Base-by-base conservation (phyloP, 2,797 vertebrate genomes). In the Pogoniulus pusillus region DNA sequence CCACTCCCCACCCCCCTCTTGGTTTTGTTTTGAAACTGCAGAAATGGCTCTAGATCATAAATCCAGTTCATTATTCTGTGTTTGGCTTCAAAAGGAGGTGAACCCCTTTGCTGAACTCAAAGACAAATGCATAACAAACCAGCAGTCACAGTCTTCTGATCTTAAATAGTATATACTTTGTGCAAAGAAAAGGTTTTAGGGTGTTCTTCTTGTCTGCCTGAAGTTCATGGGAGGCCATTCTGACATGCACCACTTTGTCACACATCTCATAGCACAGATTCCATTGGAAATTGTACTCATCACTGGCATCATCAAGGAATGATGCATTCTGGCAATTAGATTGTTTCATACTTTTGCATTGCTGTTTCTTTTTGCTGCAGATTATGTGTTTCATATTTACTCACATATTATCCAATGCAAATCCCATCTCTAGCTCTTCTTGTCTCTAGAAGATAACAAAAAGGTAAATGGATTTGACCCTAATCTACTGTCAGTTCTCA, bases 381-480 rank as follows among this genome's bases (percentile, higher is more conserved):
- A 64, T 71, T 57, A 62, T 35, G 11, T 15, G 41, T 73, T 72
- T 90, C n/a, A 32, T 17, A 11, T 65, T 85, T 93, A 96, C 96
- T 98, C 78, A 98, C 98, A 98, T 98, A n/a, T 97, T 86, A 58
- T 96, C 95, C 79, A 98, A 76, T 60, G 97, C 92, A 95, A 98
- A 98, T 54, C 97, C 98, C 49, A 98, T 86, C 82, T 98, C 97
- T 68, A 98, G 93, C 74, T 98, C 96, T 73, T 98, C 97, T 16
- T 37, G 60, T 63, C 88, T 89, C 96, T 97, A 83, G 59, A 94
- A 92, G 94, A 90, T n/a, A 85, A 65, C 85, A 53, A 30, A 30
- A 45, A 35, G 35, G 20, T 60, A 86, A 87, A 80, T 29, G 0
- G 0, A 35, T 80, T 60, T 78, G 53, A 27, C 39, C 45, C 8